phyloP scores from a whole-genome alignment of 2,113 vertebrate species.

The Puma concolor region DNA sequence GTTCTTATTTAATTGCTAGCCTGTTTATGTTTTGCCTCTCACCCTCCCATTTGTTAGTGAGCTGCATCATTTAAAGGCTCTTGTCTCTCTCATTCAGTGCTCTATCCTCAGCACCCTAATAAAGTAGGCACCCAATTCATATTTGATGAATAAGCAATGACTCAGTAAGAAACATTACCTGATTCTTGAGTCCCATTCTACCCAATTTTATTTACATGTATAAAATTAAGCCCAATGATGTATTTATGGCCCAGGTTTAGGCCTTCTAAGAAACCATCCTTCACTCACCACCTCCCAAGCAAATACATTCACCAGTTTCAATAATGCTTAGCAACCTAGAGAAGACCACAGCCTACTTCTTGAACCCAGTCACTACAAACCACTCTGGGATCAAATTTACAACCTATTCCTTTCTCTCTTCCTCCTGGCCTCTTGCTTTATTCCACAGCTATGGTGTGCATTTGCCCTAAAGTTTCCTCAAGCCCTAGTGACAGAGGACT shows the following conservation, averaged over 20 bases:
- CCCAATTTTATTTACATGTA: not conserved
- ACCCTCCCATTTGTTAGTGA: not conserved
- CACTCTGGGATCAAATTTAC: not conserved
- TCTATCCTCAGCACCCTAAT: not conserved
- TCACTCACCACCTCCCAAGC: not conserved
- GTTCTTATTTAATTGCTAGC: not conserved
- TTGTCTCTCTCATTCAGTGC: not conserved
- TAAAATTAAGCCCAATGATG: not conserved
- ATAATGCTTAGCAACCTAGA: not conserved
- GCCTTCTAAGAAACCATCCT: not conserved
- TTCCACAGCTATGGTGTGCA: not conserved
- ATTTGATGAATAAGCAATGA: slow-evolving; percentile 15
- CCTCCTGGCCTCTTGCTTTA: not conserved
- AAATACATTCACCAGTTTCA: not conserved
- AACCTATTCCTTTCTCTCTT: not conserved
- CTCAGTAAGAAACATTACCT: not conserved
- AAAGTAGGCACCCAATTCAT: not conserved
- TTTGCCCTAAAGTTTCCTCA: not conserved
- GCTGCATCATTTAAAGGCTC: not conserved
- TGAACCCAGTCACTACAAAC: not conserved
- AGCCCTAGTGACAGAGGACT: not conserved
- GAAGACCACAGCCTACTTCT: not conserved
- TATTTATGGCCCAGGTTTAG: not conserved
- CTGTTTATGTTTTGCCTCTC: not conserved
- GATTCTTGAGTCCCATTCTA: not conserved